A percentile compares a stretch with the other conserved stretches of the same genome.
Evolutionary conservation across 2,113 vertebrate species (phyloP).

Genomic region (Andinoacara biseriatus): DNA sequence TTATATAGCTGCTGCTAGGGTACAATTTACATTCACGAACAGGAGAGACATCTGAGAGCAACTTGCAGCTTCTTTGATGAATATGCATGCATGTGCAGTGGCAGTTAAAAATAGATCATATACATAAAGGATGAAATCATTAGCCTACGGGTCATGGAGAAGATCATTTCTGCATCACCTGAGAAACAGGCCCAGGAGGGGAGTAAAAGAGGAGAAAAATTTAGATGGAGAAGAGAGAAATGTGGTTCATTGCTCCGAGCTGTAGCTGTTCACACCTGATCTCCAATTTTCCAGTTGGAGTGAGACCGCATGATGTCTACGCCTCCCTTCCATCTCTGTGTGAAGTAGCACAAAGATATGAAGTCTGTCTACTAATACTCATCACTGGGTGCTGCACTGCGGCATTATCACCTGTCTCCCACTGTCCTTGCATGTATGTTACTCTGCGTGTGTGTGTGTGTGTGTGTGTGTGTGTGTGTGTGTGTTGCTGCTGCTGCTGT

Average conservation of each 20-base stretch:
- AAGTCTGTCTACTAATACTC: background rate
- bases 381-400: constrained; percentile 47
- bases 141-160: constrained; percentile 21
- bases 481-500: constrained; percentile 19
- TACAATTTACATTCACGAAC: background rate
- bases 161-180: constrained; percentile 38
- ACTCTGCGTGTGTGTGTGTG: background rate
- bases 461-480: background rate
- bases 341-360: constrained; percentile 6
- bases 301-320: background rate
- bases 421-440: background rate
- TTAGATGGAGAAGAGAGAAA: background rate
- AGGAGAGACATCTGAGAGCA: background rate
- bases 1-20: background rate
- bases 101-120: constrained; percentile 16
- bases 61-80: background rate
- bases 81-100: background rate
- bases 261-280: constrained; percentile 17
- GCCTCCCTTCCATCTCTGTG: background rate
- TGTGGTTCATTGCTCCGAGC: background rate
- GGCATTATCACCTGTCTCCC: constrained; percentile 31
- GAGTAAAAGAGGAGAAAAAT: background rate
- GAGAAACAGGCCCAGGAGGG: background rate
- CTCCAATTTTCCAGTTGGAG: constrained; percentile 30
- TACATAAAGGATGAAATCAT: constrained; percentile 47